A percentile compares a stretch with the other conserved stretches of the same genome.
Conservation (phyloP, 2,888 invertebrate genomes). For the Lasioglossum morio region DNA sequence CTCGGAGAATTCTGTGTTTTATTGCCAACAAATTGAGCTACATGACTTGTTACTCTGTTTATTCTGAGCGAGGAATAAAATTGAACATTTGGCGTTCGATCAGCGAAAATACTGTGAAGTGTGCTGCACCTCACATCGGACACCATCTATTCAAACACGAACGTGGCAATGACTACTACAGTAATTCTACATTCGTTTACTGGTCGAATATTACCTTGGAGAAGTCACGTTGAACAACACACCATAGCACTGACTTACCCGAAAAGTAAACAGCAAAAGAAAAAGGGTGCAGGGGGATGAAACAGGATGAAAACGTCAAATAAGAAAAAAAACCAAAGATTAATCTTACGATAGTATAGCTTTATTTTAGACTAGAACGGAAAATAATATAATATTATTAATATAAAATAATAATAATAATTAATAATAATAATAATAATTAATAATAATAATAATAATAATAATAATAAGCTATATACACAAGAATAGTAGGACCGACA, state of each 20-base stretch:
- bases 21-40: too few relatives aligned
- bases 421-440: slow-evolving; percentile 71
- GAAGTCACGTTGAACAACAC: neutral
- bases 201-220: neutral
- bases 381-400: slow-evolving; percentile 82
- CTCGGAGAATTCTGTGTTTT: too few relatives aligned
- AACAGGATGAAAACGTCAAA: slow-evolving; percentile 60
- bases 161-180: neutral
- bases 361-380: slow-evolving; percentile 84
- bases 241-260: slow-evolving; percentile 33
- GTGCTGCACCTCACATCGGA: neutral
- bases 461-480: slow-evolving; percentile 82
- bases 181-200: neutral
- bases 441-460: slow-evolving; percentile 63
- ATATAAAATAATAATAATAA: slow-evolving; percentile 78
- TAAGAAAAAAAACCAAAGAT: slow-evolving; percentile 76
- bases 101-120: too few relatives aligned
- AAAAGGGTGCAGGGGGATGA: neutral
- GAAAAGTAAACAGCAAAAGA: neutral
- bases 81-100: too few relatives aligned
- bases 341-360: slow-evolving; percentile 83
- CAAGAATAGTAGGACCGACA: slow-evolving; percentile 75
- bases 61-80: too few relatives aligned
- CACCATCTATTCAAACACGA: neutral
- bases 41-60: too few relatives aligned